Evolutionary conservation across 2,888 invertebrate species (phyloP).

Genomic region (Tachina lurida): DNA sequence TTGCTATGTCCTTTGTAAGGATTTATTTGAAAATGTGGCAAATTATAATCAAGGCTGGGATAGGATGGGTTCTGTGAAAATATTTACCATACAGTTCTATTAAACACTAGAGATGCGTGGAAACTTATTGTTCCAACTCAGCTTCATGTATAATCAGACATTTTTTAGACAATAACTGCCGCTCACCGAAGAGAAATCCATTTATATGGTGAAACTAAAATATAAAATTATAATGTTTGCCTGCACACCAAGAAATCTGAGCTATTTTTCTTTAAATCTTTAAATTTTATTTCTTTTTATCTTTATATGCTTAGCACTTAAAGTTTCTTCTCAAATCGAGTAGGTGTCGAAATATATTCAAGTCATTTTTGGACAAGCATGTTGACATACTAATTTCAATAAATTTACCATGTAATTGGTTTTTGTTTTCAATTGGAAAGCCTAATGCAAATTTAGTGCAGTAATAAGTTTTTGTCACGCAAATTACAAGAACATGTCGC

Average conservation of each 20-base stretch:
- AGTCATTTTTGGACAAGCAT: background rate
- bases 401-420: conserved; percentile 33
- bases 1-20: too few relatives aligned
- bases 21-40: too few relatives aligned
- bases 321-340: background rate
- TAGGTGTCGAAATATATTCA: background rate
- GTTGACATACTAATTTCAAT: conserved; percentile 23
- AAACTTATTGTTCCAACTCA: too few relatives aligned
- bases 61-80: too few relatives aligned
- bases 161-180: too few relatives aligned
- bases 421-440: background rate
- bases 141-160: too few relatives aligned
- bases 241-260: background rate
- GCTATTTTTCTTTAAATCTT: background rate
- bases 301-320: background rate
- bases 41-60: too few relatives aligned
- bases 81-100: too few relatives aligned
- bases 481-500: background rate
- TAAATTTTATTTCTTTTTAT: background rate
- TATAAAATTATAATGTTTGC: too few relatives aligned
- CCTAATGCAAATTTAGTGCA: background rate
- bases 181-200: too few relatives aligned
- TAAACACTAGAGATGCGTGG: too few relatives aligned
- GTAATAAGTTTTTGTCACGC: background rate
- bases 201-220: too few relatives aligned